phyloP scores from a whole-genome alignment of 2,888 invertebrate species.

The Ennomos quercinarius region DNA sequence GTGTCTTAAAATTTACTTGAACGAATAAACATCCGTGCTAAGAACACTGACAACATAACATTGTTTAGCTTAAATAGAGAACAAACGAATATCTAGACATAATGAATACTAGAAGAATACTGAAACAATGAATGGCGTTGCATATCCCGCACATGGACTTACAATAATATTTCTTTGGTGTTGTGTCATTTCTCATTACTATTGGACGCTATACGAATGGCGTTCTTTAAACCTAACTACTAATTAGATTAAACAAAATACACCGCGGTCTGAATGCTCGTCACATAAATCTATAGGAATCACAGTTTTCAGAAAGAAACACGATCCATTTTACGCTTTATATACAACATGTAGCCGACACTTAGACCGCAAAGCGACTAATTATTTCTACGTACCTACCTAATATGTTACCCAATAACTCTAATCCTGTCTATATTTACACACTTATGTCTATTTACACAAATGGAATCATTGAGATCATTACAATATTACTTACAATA shows the following conservation, averaged over 20 bases:
- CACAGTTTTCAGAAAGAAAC: conserved; percentile 38
- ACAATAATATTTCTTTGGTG: conserved; percentile 81
- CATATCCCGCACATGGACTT: conserved; percentile 71
- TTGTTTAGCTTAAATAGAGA: conserved; percentile 28
- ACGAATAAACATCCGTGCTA: background rate
- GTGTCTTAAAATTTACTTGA: too few relatives aligned
- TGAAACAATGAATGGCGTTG: conserved; percentile 76
- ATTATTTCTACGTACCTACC: conserved; percentile 51
- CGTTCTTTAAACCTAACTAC: conserved; percentile 53
- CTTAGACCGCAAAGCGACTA: conserved; percentile 58
- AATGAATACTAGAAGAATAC: conserved; percentile 77
- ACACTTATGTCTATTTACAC: conserved; percentile 76
- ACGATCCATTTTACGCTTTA: conserved; percentile 44
- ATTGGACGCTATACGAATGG: conserved; percentile 79
- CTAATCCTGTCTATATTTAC: conserved; percentile 70
- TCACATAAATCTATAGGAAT: conserved; percentile 43
- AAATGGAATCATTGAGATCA: conserved; percentile 85
- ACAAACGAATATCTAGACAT: conserved; percentile 45
- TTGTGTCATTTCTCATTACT: conserved; percentile 77
- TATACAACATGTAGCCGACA: conserved; percentile 49
- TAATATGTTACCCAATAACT: conserved; percentile 57
- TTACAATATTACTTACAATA: conserved; percentile 72
- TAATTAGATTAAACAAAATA: conserved; percentile 43
- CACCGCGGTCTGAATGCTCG: conserved; percentile 53
- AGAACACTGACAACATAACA: background rate